phyloP scores from a whole-genome alignment of 2,113 vertebrate species.

The Ancistrus triradiatus region DNA sequence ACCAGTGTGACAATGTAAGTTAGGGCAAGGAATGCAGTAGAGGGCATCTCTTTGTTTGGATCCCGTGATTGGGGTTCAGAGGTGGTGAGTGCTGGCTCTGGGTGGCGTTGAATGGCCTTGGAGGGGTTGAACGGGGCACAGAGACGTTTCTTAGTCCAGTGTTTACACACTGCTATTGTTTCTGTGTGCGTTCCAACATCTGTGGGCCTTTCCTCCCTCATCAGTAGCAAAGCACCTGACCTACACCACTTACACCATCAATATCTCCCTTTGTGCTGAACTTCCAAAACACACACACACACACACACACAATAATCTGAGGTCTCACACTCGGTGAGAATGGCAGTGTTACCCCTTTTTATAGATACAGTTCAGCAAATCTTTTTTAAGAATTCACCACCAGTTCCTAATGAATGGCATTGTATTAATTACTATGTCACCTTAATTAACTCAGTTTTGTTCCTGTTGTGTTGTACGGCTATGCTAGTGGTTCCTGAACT shows the following conservation, averaged over 20 bases:
- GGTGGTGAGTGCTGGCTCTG: conserved; percentile 10
- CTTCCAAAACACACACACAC: background rate
- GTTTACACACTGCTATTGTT: conserved; percentile 31
- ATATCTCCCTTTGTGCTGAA: conserved; percentile 20
- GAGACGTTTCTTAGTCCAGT: conserved; percentile 17
- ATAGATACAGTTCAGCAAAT: too few relatives aligned
- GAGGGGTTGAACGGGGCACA: conserved; percentile 17
- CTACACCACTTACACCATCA: conserved; percentile 9
- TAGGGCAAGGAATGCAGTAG: conserved; percentile 12
- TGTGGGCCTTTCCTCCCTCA: conserved; percentile 33
- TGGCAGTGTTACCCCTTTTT: too few relatives aligned
- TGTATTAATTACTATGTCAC: too few relatives aligned
- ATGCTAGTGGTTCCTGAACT: too few relatives aligned
- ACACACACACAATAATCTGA: background rate
- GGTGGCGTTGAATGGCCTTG: conserved; percentile 13
- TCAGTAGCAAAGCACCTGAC: conserved; percentile 33
- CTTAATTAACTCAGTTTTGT: too few relatives aligned
- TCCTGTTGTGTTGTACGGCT: too few relatives aligned
- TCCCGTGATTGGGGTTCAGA: conserved; percentile 33
- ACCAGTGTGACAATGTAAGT: conserved; percentile 23
- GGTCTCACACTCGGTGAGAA: background rate
- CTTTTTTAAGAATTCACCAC: too few relatives aligned
- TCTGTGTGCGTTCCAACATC: conserved; percentile 18
- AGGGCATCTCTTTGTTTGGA: conserved; percentile 43
- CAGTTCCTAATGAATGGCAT: too few relatives aligned